phyloP scores from a whole-genome alignment of 1,140 invertebrate species.

The Thaumatotibia leucotreta region DNA sequence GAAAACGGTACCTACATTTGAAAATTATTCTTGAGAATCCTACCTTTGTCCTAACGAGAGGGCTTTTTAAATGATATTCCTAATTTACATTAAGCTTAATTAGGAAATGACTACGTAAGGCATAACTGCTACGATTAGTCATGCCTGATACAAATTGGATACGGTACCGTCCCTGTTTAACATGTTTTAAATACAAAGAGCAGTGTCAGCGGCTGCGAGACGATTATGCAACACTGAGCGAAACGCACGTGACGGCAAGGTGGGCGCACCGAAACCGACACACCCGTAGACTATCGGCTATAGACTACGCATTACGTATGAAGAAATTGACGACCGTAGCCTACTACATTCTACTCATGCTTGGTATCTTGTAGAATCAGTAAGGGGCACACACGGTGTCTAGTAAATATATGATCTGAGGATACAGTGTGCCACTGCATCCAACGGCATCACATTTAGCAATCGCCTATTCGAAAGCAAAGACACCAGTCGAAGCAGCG shows the following conservation, averaged over 20 bases:
- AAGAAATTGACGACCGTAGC: neutral
- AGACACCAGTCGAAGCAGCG: constrained; percentile 44
- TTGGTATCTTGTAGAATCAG: no score
- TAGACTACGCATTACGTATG: neutral
- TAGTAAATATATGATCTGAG: no score
- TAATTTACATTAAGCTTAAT: neutral
- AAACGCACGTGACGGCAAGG: constrained; percentile 33
- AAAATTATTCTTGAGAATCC: no score
- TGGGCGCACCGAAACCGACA: constrained; percentile 35
- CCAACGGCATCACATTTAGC: constrained; percentile 45
- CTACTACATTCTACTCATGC: no score
- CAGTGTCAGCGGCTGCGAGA: constrained; percentile 38
- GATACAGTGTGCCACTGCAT: constrained; percentile 10
- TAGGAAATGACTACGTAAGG: neutral
- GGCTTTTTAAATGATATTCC: neutral
- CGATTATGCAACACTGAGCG: constrained; percentile 54
- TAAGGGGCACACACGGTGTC: no score
- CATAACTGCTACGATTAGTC: neutral
- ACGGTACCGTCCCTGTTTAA: constrained; percentile 45
- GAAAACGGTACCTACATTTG: no score
- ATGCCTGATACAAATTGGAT: constrained; percentile 44
- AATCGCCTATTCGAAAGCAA: constrained; percentile 55
- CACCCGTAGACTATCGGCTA: constrained; percentile 11
- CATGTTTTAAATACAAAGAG: constrained; percentile 65
- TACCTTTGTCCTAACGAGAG: no score